Base-by-base conservation (phyloP, 2,113 vertebrate genomes). In the Tamias sibiricus region DNA sequence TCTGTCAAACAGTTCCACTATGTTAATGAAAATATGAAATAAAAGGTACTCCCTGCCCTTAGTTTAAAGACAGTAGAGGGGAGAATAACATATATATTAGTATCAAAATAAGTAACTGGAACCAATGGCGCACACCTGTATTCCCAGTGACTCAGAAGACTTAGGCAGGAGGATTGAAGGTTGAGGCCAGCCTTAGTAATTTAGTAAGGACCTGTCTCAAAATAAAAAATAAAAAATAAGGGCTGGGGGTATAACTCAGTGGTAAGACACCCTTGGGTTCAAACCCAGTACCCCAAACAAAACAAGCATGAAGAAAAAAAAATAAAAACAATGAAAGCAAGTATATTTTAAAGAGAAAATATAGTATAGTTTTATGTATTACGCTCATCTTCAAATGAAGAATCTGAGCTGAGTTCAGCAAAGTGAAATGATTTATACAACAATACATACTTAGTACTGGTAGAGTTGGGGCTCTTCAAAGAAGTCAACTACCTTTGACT, bases 401-500 rank as follows among this genome's bases (percentile, higher is more conserved):
- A 94, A 69, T 62, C 62, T 90, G 44, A 86, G 13, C n/a, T 77
- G 28, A 85, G 0, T 68, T 91, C 42, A 82, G 89, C 59, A 54
- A 90, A 91, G 0, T 26, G 19, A 86, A 90, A 44, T 77, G 76
- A 86, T n/a, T 89, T 83, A 91, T 69, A 74, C 28, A 86, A 89
- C 68, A 94, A 82, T 16, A 54, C 37, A n/a, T 11, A 64, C 35
- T 52, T 59, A 80, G 4, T 11, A 88, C 19, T 26, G 64, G 5
- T 59, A 11, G n/a, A 44, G 4, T 32, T 64, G 26, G 74, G 52
- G 12, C 2, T 87, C 95, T 62, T 40, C 52, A 80, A 94, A 91
- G 26, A 92, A 28, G 24, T 32, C 44, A 80, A 24, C 30, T 85
- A 62, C 17, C 52, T 68, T 54, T 81, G 71, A 52, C 90, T 68